These are phyloP conservation scores for Chaetura pelagica DNA, from an alignment of 2,113 vertebrate genomes.

Conservation along the genomic window DNA sequence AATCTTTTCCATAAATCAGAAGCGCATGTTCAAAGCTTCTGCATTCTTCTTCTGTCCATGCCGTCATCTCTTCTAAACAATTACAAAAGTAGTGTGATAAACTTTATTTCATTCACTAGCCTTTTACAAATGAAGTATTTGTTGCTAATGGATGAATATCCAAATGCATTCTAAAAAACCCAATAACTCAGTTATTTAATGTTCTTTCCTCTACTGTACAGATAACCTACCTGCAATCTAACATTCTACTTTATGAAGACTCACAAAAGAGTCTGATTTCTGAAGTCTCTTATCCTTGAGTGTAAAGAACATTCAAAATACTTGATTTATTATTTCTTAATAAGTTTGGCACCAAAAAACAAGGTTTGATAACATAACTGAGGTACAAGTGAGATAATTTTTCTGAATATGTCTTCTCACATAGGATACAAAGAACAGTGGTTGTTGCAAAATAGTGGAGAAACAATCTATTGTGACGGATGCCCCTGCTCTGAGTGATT, in stretches of 20 bases:
- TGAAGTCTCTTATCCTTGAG: not conserved
- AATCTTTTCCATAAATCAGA: constrained; percentile 96
- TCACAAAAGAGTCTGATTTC: not conserved
- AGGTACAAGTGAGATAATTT: not conserved
- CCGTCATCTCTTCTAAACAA: constrained; percentile 86
- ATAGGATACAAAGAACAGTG: not conserved
- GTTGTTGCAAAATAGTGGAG: rapidly evolving
- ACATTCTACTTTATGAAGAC: not conserved
- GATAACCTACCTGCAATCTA: not conserved
- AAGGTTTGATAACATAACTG: not conserved
- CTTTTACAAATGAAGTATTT: not conserved
- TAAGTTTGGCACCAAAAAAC: rapidly evolving
- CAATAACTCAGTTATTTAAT: not conserved
- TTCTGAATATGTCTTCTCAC: not conserved
- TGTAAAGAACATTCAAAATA: not conserved
- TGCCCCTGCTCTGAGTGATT: not conserved
- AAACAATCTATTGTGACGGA: not conserved
- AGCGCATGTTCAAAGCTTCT: constrained; percentile 96
- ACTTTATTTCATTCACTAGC: not conserved
- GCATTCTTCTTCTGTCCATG: constrained; percentile 98
- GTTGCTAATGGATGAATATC: not conserved
- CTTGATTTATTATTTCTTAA: not conserved
- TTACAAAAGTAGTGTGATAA: not conserved
- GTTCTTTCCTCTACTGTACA: not conserved
- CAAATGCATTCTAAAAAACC: not conserved